phyloP scores from a whole-genome alignment of 1,140 invertebrate genomes.

The Chironomus tepperi region DNA sequence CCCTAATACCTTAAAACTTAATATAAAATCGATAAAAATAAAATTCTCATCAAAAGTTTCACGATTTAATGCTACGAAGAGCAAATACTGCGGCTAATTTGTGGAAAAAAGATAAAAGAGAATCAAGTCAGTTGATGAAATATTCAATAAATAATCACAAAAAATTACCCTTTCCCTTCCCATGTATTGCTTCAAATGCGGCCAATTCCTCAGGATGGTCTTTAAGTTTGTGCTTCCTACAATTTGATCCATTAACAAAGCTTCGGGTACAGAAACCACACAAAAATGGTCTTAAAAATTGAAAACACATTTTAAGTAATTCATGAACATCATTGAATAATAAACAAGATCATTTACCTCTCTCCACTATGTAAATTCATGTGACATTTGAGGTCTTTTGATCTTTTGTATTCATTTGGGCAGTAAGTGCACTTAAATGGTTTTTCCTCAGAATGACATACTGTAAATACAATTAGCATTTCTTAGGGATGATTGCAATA shows the following conservation, averaged over 20 bases:
- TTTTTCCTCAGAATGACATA: conserved; percentile 5
- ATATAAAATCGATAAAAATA: too few species aligned
- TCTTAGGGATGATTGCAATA: too few species aligned
- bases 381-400: neutral
- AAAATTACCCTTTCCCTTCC: neutral
- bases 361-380: neutral
- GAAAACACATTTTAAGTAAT: neutral
- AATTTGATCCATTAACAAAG: conserved; percentile 30
- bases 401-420: neutral
- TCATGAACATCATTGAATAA: neutral
- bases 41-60: too few species aligned
- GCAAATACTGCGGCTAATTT: neutral
- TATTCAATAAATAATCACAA: neutral
- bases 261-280: conserved; percentile 30
- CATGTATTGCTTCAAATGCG: neutral
- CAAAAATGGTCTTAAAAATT: conserved; percentile 27
- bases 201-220: conserved; percentile 33
- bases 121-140: neutral
- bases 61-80: neutral
- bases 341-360: neutral
- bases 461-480: too few species aligned
- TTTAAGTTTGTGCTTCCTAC: conserved; percentile 30
- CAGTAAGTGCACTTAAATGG: neutral
- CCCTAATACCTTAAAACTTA: too few species aligned
- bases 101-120: neutral